Evolutionary conservation across 2,113 vertebrate species (phyloP).

Genomic region (Bungarus multicinctus): DNA sequence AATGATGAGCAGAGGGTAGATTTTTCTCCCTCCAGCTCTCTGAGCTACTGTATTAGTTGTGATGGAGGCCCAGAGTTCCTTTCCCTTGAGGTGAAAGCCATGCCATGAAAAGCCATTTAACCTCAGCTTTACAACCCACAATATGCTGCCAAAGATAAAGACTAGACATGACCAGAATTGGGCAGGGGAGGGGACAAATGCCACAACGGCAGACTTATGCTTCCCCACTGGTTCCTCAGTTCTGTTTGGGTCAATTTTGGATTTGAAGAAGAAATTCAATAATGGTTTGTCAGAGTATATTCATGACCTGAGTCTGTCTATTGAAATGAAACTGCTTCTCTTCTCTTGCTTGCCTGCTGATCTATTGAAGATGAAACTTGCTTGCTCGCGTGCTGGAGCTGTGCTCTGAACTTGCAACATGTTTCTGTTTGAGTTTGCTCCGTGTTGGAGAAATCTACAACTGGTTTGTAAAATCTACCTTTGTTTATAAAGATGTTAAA

Average conservation of each 20-base stretch:
- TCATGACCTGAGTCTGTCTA: no score
- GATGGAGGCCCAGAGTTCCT: conserved; percentile 10
- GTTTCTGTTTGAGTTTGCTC: no score
- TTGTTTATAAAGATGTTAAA: no score
- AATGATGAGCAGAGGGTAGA: neutral
- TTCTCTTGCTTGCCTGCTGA: no score
- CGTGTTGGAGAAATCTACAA: no score
- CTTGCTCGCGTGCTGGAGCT: no score
- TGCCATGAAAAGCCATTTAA: conserved; percentile 7
- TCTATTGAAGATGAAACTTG: no score
- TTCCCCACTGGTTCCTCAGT: no score
- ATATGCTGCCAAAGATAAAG: neutral
- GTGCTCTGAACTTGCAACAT: no score
- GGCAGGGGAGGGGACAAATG: neutral
- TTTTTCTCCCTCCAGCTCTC: conserved; percentile 23
- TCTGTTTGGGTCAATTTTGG: neutral
- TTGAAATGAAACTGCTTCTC: no score
- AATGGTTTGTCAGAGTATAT: no score
- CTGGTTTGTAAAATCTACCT: no score
- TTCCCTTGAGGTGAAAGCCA: neutral
- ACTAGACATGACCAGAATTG: neutral
- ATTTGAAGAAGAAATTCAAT: neutral
- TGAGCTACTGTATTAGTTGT: neutral
- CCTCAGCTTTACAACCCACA: neutral
- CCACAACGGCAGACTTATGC: neutral